These are phyloP conservation scores for Patagioenas fasciata DNA, from an alignment of 2,113 vertebrate species.

Conservation along the genomic window DNA sequence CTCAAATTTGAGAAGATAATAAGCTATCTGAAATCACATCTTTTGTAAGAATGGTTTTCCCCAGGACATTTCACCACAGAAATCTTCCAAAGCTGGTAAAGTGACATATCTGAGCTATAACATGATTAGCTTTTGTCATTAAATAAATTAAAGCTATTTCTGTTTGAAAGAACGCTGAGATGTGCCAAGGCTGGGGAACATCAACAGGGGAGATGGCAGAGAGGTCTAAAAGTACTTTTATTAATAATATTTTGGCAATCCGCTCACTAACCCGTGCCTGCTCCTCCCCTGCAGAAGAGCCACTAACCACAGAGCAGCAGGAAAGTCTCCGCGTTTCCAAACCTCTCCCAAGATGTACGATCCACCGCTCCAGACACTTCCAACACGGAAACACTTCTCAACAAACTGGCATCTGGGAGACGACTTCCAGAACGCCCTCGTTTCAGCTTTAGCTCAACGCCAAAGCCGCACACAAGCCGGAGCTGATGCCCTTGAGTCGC, in stretches of 20 bases:
- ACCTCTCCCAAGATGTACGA: not conserved
- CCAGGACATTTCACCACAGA: not conserved
- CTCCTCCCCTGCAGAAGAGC: not conserved
- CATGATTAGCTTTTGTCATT: constrained; percentile 22
- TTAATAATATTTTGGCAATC: not conserved
- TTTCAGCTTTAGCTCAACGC: fast-evolving
- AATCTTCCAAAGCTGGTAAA: constrained; percentile 10
- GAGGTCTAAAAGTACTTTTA: constrained; percentile 6
- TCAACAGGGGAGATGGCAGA: not conserved
- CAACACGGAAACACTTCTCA: too few species aligned
- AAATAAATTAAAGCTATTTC: constrained; percentile 32
- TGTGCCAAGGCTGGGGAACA: not conserved
- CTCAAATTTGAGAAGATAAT: not conserved
- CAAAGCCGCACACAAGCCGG: fast-evolving
- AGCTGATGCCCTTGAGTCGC: fast-evolving
- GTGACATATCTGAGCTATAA: not conserved
- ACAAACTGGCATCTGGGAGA: not conserved
- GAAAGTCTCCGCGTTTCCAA: not conserved
- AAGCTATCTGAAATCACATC: not conserved
- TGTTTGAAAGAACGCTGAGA: not conserved
- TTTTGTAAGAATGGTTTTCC: not conserved
- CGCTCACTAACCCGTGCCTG: fast-evolving
- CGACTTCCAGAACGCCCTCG: fast-evolving
- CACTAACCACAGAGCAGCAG: fast-evolving
- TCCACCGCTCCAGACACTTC: too few species aligned